Evolutionary conservation across 2,888 invertebrate genomes (phyloP).

Genomic region (Nemapogon koenigi): DNA sequence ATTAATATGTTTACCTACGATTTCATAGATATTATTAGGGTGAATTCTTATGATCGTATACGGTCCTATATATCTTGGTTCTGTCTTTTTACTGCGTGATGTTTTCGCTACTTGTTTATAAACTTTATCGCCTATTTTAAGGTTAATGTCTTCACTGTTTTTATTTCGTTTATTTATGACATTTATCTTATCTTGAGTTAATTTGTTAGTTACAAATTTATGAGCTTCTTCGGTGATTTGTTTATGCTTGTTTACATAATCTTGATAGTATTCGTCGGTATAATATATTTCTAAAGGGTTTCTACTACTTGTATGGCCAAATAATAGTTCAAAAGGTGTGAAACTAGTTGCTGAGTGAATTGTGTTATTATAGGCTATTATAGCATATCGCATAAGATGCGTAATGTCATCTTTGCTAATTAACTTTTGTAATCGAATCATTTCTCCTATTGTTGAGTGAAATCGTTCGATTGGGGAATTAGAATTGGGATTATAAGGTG

Average conservation of each 20-base stretch:
- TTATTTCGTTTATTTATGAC: conserved; percentile 10
- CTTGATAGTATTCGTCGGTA: conserved; percentile 6
- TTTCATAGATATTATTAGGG: conserved; percentile 1
- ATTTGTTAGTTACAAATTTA: neutral
- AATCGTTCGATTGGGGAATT: conserved; percentile 19
- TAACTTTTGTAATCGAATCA: conserved; percentile 12
- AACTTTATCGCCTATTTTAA: conserved; percentile 15
- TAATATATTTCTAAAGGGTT: conserved; percentile 8
- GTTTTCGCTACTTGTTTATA: conserved; percentile 15
- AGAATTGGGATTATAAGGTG: conserved; percentile 19
- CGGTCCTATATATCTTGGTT: conserved; percentile 1
- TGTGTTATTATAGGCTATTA: conserved; percentile 18
- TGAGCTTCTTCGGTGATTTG: neutral
- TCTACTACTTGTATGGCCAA: conserved; percentile 3
- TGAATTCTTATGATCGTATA: conserved; percentile 3
- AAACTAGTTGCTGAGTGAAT: conserved; percentile 21
- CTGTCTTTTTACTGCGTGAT: conserved; percentile 11
- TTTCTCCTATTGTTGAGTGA: conserved; percentile 15
- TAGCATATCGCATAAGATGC: conserved; percentile 18
- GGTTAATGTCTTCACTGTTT: conserved; percentile 3
- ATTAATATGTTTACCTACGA: conserved; percentile 1
- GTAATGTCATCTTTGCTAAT: conserved; percentile 18
- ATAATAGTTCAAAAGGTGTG: conserved; percentile 19
- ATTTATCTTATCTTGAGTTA: conserved; percentile 10
- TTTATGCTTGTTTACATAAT: conserved; percentile 9